Percentiles rank a stretch among this genome's conserved stretches.
These are phyloP conservation scores for Gymnarchus niloticus DNA, from an alignment of 2,113 vertebrate species.

Conservation along the genomic window DNA sequence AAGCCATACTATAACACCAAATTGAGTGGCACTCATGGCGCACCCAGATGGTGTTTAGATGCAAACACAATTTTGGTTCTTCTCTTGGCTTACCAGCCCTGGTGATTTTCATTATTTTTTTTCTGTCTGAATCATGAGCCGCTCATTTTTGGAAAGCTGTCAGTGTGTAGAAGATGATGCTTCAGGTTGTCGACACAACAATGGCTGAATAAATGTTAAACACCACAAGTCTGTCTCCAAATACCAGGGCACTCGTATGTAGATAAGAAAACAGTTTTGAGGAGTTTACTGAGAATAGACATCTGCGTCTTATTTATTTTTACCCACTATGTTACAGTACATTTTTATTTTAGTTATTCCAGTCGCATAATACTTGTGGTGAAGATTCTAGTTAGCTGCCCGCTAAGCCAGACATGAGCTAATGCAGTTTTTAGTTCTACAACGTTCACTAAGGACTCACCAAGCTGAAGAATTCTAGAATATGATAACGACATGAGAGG, in stretches of 20 bases:
- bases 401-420: background rate
- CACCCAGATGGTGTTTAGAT: slow-evolving; percentile 12
- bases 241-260: background rate
- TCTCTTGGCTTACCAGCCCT: background rate
- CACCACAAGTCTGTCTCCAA: background rate
- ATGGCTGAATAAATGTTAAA: too few species aligned
- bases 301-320: background rate
- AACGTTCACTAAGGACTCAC: background rate
- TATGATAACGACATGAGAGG: background rate
- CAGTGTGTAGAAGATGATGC: background rate
- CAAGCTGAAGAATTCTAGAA: background rate
- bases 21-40: background rate
- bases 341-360: background rate
- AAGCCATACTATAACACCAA: background rate
- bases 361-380: background rate
- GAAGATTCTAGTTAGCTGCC: background rate
- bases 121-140: background rate
- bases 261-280: background rate
- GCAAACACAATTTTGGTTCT: slow-evolving; percentile 7
- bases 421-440: background rate
- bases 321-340: background rate
- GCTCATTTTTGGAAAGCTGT: background rate
- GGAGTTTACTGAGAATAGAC: background rate
- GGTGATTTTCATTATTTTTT: too few species aligned
- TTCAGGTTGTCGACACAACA: background rate